Percentiles rank a stretch among this genome's conserved stretches.
Conservation (phyloP, 2,888 invertebrate species). For the Yponomeuta plumbellus region DNA sequence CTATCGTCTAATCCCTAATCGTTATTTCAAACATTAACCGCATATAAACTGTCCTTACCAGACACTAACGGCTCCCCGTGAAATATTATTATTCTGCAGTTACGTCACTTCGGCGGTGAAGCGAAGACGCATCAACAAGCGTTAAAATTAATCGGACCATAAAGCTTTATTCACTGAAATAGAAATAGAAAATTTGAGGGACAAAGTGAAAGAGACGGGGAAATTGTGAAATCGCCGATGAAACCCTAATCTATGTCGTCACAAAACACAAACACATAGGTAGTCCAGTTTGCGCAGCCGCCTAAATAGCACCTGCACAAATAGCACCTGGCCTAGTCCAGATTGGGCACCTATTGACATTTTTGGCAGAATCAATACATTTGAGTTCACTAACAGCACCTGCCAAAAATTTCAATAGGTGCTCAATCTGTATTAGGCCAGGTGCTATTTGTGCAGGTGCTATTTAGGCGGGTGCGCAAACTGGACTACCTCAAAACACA, state of each 20-base stretch:
- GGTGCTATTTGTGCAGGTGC: too few species aligned
- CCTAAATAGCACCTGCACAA: too few species aligned
- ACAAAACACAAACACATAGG: too few species aligned
- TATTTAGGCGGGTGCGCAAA: too few species aligned
- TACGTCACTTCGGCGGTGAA: not conserved
- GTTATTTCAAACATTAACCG: not conserved
- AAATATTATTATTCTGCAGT: not conserved
- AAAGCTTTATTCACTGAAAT: conserved; percentile 33
- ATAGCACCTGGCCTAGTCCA: too few species aligned
- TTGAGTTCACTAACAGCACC: too few species aligned
- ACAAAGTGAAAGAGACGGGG: not conserved
- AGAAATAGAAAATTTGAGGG: conserved; percentile 17
- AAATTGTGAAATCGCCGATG: not conserved
- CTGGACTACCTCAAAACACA: too few species aligned
- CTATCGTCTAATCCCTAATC: not conserved
- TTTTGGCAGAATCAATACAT: too few species aligned
- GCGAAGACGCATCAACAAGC: conserved; percentile 23
- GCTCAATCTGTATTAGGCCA: too few species aligned
- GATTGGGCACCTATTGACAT: too few species aligned
- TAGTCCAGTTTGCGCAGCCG: too few species aligned
- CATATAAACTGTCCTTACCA: not conserved
- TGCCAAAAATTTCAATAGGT: too few species aligned
- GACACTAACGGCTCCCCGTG: not conserved
- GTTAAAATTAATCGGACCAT: conserved; percentile 55
- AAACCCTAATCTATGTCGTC: not conserved